Evolutionary conservation across 2,888 invertebrate genomes (phyloP), one percentile per base, ranked within the genome.

Genomic region (Caenorhabditis sp.): DNA sequence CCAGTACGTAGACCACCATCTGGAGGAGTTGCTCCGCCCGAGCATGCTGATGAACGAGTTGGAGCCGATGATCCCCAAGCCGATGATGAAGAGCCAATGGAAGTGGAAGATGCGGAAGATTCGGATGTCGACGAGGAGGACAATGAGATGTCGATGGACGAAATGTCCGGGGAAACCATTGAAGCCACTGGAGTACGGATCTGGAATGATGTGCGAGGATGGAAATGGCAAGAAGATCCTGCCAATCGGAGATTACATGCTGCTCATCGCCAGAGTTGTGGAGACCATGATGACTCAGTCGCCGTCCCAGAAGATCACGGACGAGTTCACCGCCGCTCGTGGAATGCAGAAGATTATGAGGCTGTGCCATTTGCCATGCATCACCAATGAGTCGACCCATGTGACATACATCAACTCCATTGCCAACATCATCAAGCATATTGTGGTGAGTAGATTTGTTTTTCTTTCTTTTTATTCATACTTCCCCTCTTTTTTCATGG

Each of bases 231-330:
- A 72, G 32, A 53, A 83, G 20, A 80, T 87, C 32, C 64, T 89
- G 5, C 88, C 89, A 4, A 79, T 89, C 28, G 89, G 89, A 26
- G 89, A 89, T 50, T 89, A 89, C 67, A 72, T 88, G 68, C 62
- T 85, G 28, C 87, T 89, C 47, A 65, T 85, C 47, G 83, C 85
- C 26, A 83, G 84, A 62, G 80, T 90, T 20, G 65, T 90, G 32
- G 85, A 87, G 58, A 80, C 87, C 6, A 69, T 90, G 53, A 79
- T 86, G 60, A 76, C 84, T 5, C 87, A 86, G 35, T 51, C 53
- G 11, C 81, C 84, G 20, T 60, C 83, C 9, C 67, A 78, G 18
- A 81, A 79, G 11, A 80, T 88, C 65, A 67, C 80, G 11, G 85
- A 87, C n/a, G 84, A 83, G 9, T 80, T 88, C 40, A 70, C 85